Base-by-base conservation (phyloP, 2,113 vertebrate species). In the Arvicanthis niloticus region DNA sequence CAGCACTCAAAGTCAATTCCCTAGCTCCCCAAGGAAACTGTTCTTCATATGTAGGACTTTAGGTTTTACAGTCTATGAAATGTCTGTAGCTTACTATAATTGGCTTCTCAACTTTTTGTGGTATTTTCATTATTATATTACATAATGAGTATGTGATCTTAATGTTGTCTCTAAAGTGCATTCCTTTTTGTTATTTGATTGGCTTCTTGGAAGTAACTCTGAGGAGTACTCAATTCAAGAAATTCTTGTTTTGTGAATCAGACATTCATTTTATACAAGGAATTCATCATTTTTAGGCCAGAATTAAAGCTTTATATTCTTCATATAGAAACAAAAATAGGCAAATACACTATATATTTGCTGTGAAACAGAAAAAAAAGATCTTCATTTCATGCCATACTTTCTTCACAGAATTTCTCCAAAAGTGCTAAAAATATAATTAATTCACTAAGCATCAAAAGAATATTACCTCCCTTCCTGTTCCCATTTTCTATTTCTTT, bases 1-100 rank as follows among this genome's bases (percentile, higher is more conserved):
- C 82, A 97, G 92, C 96, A 94, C 80, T 98, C 13, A 95, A 93
- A 85, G 86, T 96, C 3, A 97, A 98, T 98, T 98, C 95, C 96
- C 60, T 58, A 31, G 42, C 22, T 97, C 93, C 95, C 96, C 82
- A 80, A 95, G 82, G 96, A 98, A 96, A 86, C 76, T 60, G 21
- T 29, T 88, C 24, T 80, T 93, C 58, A n/a, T 40, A 88, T 53
- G 76, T 1, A 75, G n/a, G 68, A 91, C 91, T n/a, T 96, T 62
- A 80, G 5, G 65, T 75, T 82, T 75, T 95, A 95, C 26, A 97
- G 26, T 85, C 65, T 15, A 89, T 60, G 75, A 77, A 75, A n/a
- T 21, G 72, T 81, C 48, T 89, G 22, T 10, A 93, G 91, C 65
- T 92, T 98, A 91, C 89, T 90, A 13, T 76, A 94, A 73, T 91